Evolutionary conservation across 35 echinoderm and acorn worm species (phyloP), one percentile per base, ranked within the genome.

Genomic region (Lytechinus variegatus): DNA sequence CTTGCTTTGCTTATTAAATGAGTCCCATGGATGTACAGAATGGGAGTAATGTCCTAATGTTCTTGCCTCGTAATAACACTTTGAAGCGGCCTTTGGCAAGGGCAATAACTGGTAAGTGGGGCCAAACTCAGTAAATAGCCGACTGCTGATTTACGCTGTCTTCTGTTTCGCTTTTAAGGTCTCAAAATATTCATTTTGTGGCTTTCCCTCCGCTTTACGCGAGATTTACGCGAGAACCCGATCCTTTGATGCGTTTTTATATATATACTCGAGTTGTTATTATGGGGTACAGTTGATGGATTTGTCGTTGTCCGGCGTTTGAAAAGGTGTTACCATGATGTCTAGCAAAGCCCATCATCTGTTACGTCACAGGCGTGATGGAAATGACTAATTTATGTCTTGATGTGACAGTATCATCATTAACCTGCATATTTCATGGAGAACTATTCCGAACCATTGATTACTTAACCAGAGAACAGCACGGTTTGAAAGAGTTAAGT

Each of bases 1-100:
- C 21, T 79, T 79, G 66, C 66, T 79, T 79, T 79, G 66, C 66
- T 79, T 79, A 79, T 79, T 79, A 79, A 79, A 79, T 79, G 21
- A 79, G 12, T 2, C n/a, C 66, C 66, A n/a, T n/a, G 66, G 66
- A 19, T 24, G n/a, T 24, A 79, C 33, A 44, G 33, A 44, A 44
- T 8, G 21, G n/a, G 66, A 79, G 66, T 79, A 79, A 71, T 58
- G 56, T 58, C 56, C 56, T 58, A 9, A 79, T 79, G 66, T 79
- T 79, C 66, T 79, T 16, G 21, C 66, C 66, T 79, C 66, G 66
- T n/a, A 79, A 79, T 79, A 79, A 79, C 66, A 79, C 66, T 79
- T 79, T 79, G 19, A 79, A 24, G 66, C 66, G 19, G 14, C 66
- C 19, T n/a, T 16, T 79, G 19, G n/a, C 66, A 79, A 79, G 66